Percentiles rank a stretch among this genome's conserved stretches.
phyloP scores from a whole-genome alignment of 2,888 invertebrate genomes.

The Crocallis elinguaria region DNA sequence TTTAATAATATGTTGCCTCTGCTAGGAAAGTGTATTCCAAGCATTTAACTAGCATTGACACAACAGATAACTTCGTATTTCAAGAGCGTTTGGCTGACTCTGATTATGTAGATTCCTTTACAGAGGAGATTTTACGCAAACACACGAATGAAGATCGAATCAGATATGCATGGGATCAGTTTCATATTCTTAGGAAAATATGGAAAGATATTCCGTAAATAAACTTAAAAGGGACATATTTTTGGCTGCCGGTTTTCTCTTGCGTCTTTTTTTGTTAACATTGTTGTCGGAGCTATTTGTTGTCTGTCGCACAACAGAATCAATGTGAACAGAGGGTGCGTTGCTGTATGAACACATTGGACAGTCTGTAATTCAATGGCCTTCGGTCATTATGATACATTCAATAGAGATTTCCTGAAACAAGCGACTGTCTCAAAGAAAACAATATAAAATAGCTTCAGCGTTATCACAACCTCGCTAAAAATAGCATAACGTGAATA shows the following conservation, averaged over 20 bases:
- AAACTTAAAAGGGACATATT: constrained; percentile 56
- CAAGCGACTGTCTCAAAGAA: no score
- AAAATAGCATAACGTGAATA: no score
- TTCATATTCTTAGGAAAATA: constrained; percentile 69
- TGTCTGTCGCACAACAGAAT: constrained; percentile 24
- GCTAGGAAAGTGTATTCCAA: background rate
- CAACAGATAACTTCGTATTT: constrained; percentile 63
- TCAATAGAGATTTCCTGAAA: no score
- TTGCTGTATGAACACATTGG: constrained; percentile 9
- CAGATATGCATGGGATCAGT: constrained; percentile 79
- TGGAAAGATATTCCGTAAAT: constrained; percentile 64
- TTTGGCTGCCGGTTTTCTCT: constrained; percentile 37
- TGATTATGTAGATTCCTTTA: constrained; percentile 78
- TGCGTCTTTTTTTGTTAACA: constrained; percentile 29
- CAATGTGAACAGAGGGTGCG: constrained; percentile 10
- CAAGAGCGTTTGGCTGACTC: constrained; percentile 69
- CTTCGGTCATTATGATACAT: no score
- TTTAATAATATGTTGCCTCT: background rate
- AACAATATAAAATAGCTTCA: no score
- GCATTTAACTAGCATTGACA: constrained; percentile 32
- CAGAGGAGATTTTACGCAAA: constrained; percentile 74
- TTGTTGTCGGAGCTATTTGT: constrained; percentile 27
- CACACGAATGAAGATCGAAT: constrained; percentile 76
- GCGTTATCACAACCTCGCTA: no score
- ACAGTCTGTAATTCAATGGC: constrained; percentile 2